Evolutionary conservation across 2,113 vertebrate genomes (phyloP), one percentile per base, ranked within the genome.

Genomic region (Condylura cristata): DNA sequence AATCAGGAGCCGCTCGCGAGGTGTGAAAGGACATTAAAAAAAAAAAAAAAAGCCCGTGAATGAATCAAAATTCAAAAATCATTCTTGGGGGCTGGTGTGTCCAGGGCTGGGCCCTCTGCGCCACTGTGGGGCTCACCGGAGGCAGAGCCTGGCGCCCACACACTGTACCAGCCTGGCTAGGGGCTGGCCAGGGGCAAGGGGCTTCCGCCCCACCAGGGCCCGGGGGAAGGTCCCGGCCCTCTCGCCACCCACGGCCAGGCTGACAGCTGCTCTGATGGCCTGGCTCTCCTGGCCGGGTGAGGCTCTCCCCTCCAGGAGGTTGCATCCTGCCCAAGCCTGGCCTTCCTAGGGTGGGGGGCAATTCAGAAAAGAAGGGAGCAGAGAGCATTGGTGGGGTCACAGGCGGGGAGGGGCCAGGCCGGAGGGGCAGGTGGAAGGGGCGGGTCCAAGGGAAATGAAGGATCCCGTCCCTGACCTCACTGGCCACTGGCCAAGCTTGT

Each of bases 1-100:
- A 90, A 17, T 97, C 97, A 97, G 94, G 96, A 26, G 92, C 89
- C 32, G 90, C 95, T 84, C 81, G 81, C 39, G 34, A 0, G 22
- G 46, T 34, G 72, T 34, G n/a, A 5, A 61, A 90, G 85, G 85
- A 66, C 65, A 34, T 70, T 63, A 4, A 30, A 89, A 79, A 56
- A 56, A 20, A 17, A 51, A 24, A 18, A 48, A 39, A 79, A 88
- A 81, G 70, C 22, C 86, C 87, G 80, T 63, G 74, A 90, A 74
- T 46, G 86, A 87, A 78, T 84, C 32, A 60, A 93, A 76, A 83
- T 63, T 41, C 84, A 90, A 75, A 86, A 53, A 4, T 13, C 16
- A 17, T 56, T 72, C 66, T 71, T 58, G 10, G 0, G 32, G 34
- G 71, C 10, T 16, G 58, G 78, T 32, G 14, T 5, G 12, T 26